Evolutionary conservation across 2,797 vertebrate genomes (phyloP).

Genomic region (Tadarida brasiliensis): DNA sequence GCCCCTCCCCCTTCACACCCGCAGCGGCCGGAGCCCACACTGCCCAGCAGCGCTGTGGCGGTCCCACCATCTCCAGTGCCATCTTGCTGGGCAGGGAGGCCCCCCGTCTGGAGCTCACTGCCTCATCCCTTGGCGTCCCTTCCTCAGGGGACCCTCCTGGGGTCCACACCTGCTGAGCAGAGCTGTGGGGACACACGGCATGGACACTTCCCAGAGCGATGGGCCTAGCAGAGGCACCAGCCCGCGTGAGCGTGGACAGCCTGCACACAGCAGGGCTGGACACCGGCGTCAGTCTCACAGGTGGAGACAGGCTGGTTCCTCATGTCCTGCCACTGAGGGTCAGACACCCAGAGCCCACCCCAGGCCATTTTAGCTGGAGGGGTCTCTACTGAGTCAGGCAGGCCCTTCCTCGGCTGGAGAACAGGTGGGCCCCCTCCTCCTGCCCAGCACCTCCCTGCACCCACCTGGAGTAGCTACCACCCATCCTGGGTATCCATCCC

Average conservation of each 20-base stretch:
- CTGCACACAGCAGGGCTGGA: background rate
- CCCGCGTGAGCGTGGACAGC: accelerated
- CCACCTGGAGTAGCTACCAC: background rate
- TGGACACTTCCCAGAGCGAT: background rate
- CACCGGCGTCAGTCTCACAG: background rate
- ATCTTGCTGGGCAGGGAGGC: background rate
- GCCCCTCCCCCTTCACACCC: no score
- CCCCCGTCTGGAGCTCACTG: background rate
- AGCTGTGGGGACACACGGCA: background rate
- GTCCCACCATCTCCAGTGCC: accelerated
- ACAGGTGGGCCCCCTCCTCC: background rate
- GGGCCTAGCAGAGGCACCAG: background rate
- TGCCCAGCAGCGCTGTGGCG: background rate
- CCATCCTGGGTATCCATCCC: background rate
- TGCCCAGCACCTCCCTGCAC: background rate
- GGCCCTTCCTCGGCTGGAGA: background rate
- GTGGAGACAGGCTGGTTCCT: background rate
- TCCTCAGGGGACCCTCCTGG: background rate
- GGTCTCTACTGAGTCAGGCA: no score
- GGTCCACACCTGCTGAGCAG: background rate
- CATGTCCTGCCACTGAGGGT: background rate
- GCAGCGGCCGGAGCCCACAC: accelerated
- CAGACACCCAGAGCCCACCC: background rate
- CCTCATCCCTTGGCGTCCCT: background rate
- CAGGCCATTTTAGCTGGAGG: background rate